These are phyloP conservation scores for Megatriorchis doriae DNA, from an alignment of 2,113 vertebrate species.

Conservation along the genomic window DNA sequence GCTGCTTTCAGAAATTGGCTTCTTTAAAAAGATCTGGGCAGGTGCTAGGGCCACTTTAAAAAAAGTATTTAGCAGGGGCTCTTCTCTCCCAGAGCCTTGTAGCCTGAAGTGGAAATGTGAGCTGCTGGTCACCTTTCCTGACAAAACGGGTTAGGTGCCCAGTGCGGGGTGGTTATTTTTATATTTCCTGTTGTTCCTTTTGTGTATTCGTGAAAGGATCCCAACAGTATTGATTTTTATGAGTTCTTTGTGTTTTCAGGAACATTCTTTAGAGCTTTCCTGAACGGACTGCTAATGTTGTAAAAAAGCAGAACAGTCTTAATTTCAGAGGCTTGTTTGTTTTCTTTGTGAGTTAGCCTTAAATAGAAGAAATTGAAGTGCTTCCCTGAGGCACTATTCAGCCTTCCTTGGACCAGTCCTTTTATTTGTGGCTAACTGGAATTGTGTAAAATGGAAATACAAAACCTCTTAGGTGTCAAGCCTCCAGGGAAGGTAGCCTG, in stretches of 20 bases:
- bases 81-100: not conserved
- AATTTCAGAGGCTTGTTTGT: not conserved
- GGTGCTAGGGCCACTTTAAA: too few species aligned
- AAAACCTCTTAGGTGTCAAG: fast-evolving
- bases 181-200: fast-evolving
- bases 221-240: not conserved
- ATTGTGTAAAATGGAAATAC: not conserved
- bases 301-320: not conserved
- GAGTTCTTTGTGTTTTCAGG: not conserved
- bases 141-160: too few species aligned
- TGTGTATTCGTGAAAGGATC: not conserved
- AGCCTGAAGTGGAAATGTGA: not conserved
- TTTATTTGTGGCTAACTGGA: not conserved
- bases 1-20: not conserved
- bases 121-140: not conserved
- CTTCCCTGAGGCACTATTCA: fast-evolving
- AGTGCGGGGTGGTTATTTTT: fast-evolving
- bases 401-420: not conserved
- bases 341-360: not conserved
- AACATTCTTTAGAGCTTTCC: not conserved
- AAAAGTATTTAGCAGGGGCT: fast-evolving
- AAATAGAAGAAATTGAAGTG: not conserved
- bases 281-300: not conserved
- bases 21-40: too few species aligned
- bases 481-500: too few species aligned